Evolutionary conservation across 1,140 invertebrate species (phyloP), one percentile per base, ranked within the genome.

Genomic region (Zaprionus kolodkinae): DNA sequence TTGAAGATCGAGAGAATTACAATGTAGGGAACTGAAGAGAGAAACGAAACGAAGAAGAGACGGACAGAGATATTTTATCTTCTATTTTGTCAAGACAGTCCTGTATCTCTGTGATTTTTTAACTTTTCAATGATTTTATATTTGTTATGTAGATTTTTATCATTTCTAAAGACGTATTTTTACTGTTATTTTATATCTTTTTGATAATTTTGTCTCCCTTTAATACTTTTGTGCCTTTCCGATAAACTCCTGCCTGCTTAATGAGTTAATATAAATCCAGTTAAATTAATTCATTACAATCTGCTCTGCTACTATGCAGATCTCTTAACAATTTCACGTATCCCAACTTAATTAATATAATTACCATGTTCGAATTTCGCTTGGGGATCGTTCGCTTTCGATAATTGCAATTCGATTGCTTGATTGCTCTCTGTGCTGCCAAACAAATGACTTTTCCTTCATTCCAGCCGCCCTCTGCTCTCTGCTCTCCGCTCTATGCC

Each of bases 371-470:
- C 15, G 35, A 21, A 73, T 61, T 55, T 68, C 56, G 27, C 52
- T 64, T 38, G 21, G 4, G 40, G n/a, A 61, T 69, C 66, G 57
- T 65, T 52, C 35, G 48, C 45, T 75, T 50, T 65, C 61, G 70
- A 67, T 73, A 76, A 76, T 72, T 72, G 57, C 72, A 71, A 54
- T 75, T 71, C 68, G 72, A 75, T 75, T 64, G 52, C 61, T 55
- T 27, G n/a, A n/a, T n/a, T 21, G 38, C 38, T 15, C 45, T 30
- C 25, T 60, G 43, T 25, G 21, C n/a, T 13, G 40, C 17, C 27
- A 57, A 57, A 67, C 45, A 69, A 69, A 61, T 61, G 61, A 76
- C 43, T 72, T 70, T 35, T 50, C 35, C 40, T 9, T 15, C 7
- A 30, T 30, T 30, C 6, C 38, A 40, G 11, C 6, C 0, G 30